phyloP scores from a whole-genome alignment of 53 echinoderm and acorn worm genomes.

The Mesocentrotus franciscanus region DNA sequence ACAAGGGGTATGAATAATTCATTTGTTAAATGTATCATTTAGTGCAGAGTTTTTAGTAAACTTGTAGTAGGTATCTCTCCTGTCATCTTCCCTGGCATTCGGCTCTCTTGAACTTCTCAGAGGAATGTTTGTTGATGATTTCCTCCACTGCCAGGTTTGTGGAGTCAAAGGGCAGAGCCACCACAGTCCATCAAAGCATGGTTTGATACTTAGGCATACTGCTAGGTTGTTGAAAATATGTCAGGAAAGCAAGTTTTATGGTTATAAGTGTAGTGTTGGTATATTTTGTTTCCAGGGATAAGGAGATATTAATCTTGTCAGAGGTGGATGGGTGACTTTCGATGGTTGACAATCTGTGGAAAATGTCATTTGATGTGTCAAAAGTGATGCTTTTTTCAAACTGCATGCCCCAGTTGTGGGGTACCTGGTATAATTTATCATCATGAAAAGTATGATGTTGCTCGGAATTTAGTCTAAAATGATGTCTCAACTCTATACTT shows the following conservation, averaged over 20 bases:
- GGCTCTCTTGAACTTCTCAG: constrained; percentile 36
- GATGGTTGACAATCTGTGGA: constrained; percentile 25
- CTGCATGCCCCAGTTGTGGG: neutral
- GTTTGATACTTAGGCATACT: neutral
- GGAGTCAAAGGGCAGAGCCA: constrained; percentile 39
- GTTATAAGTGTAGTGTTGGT: constrained; percentile 49
- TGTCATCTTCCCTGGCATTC: neutral
- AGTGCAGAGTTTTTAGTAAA: neutral
- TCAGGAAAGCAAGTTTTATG: constrained; percentile 43
- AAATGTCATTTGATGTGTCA: neutral
- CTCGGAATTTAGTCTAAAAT: neutral
- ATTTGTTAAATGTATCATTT: no score
- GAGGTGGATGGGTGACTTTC: constrained; percentile 42
- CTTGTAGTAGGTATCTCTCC: neutral
- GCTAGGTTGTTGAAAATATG: constrained; percentile 51
- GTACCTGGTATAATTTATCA: neutral
- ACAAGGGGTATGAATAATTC: no score
- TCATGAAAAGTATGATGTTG: neutral
- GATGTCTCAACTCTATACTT: neutral
- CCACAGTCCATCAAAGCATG: neutral
- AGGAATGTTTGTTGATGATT: constrained; percentile 46
- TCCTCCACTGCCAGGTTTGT: neutral
- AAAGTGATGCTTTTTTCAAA: constrained; percentile 32
- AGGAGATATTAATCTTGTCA: constrained; percentile 6
- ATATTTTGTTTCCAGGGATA: constrained; percentile 36